Evolutionary conservation across 1,140 invertebrate genomes (phyloP).

Genomic region (Ganaspis sp.): DNA sequence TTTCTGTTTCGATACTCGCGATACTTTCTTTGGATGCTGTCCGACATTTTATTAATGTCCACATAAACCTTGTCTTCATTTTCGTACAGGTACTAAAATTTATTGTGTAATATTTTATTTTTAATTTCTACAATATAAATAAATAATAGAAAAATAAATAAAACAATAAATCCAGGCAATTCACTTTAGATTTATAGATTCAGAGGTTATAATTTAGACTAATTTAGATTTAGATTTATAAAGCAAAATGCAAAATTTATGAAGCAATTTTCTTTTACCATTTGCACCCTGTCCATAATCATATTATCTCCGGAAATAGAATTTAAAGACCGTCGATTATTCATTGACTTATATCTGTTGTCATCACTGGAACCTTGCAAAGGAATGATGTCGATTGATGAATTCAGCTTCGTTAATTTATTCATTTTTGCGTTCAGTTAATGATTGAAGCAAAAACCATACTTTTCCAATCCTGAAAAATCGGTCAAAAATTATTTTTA

Average conservation of each 20-base stretch:
- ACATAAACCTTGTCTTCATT: conserved; percentile 84
- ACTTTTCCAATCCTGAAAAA: not conserved
- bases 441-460: not conserved
- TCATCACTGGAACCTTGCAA: not conserved
- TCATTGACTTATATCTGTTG: not conserved
- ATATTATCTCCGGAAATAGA: not conserved
- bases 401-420: conserved; percentile 7
- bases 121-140: not conserved
- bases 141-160: not conserved
- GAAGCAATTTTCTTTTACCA: conserved; percentile 8
- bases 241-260: no score
- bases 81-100: conserved; percentile 83
- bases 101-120: conserved; percentile 15
- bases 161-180: no score
- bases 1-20: conserved; percentile 84
- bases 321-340: not conserved
- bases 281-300: conserved; percentile 10
- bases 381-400: conserved; percentile 13
- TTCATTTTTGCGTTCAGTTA: not conserved
- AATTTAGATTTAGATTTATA: no score
- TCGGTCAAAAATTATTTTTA: no score
- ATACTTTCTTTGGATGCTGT: conserved; percentile 82
- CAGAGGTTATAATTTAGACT: no score
- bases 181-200: no score
- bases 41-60: conserved; percentile 85